Evolutionary conservation across 2,797 vertebrate genomes (phyloP).

Genomic region (Erethizon dorsatum): DNA sequence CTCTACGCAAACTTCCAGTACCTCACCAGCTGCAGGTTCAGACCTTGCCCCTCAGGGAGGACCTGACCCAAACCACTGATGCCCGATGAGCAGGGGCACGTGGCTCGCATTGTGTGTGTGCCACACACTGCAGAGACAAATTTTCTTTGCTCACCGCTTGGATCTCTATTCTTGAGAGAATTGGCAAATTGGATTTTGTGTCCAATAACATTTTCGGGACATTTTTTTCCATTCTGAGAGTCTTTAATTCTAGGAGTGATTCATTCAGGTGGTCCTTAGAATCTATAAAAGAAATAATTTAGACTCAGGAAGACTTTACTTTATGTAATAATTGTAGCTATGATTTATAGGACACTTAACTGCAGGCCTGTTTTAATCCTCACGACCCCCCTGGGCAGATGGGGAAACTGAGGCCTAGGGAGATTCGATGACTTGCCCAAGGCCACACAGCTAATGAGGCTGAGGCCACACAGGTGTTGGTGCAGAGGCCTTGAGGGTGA

Average conservation of each 20-base stretch:
- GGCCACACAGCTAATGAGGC: background rate
- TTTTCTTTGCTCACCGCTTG: conserved; percentile 70
- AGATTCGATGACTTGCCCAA: background rate
- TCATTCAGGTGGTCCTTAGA: conserved; percentile 66
- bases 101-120: fast-evolving
- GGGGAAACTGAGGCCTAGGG: background rate
- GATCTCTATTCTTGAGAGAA: conserved; percentile 70
- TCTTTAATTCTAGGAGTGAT: conserved; percentile 71
- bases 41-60: background rate
- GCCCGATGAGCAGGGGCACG: fast-evolving
- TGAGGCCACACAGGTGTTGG: background rate
- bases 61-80: background rate
- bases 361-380: background rate
- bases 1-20: background rate
- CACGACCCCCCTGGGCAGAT: background rate
- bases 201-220: conserved; percentile 71
- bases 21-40: fast-evolving
- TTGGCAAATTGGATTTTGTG: conserved; percentile 14
- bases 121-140: background rate
- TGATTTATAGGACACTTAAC: background rate
- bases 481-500: background rate
- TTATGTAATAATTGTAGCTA: background rate
- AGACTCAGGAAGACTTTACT: conserved; percentile 10
- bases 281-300: conserved; percentile 72
- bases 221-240: conserved; percentile 69